phyloP scores from a whole-genome alignment of 2,113 vertebrate genomes.

The Connochaetes taurinus region DNA sequence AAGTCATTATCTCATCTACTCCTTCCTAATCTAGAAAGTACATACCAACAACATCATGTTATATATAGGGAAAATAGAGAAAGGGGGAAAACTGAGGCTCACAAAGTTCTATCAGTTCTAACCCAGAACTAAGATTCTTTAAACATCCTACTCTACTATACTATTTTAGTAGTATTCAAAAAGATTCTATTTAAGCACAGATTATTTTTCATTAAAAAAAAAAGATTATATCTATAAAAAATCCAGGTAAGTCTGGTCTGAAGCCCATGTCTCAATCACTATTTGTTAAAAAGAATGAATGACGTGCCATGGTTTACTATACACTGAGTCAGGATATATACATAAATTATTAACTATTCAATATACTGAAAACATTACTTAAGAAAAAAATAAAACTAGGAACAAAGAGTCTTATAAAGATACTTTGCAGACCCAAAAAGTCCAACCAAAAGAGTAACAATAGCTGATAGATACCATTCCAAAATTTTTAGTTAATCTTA shows the following conservation, averaged over 20 bases:
- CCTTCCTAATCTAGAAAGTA: neutral
- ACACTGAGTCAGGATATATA: neutral
- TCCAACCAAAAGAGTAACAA: neutral
- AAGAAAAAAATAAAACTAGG: neutral
- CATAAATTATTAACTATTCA: constrained; percentile 6
- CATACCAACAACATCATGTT: neutral
- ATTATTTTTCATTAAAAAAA: neutral
- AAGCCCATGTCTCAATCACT: neutral
- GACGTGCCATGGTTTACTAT: neutral
- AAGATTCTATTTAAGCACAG: neutral
- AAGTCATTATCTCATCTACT: neutral
- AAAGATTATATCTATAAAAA: neutral
- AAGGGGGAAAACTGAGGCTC: neutral
- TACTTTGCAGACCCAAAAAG: neutral
- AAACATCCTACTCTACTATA: neutral
- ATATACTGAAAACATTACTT: constrained; percentile 16
- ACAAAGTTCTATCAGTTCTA: neutral
- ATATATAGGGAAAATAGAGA: neutral
- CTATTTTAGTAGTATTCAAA: neutral
- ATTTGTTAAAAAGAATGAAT: neutral
- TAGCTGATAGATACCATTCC: neutral
- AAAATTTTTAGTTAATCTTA: neutral
- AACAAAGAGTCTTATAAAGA: neutral
- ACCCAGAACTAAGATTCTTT: neutral
- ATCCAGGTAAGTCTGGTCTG: neutral